Evolutionary conservation across 2,888 invertebrate genomes (phyloP).

Genomic region (Dioctria linearis): DNA sequence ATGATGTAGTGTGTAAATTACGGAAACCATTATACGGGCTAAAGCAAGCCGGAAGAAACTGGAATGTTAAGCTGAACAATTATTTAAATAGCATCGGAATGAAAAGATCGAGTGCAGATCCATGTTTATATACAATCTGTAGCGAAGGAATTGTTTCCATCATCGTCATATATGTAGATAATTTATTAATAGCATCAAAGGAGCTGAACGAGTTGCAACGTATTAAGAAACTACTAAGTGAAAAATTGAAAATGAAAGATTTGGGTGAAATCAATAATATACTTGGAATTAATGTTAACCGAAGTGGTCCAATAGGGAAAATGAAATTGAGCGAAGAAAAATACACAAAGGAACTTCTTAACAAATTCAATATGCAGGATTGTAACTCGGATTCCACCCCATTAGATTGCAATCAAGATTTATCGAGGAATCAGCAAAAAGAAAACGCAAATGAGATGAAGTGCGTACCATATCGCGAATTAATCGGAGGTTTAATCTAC

Average conservation of each 20-base stretch:
- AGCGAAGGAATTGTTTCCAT: neutral
- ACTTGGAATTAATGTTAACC: conserved; percentile 49
- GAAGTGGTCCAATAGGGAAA: neutral
- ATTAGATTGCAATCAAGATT: neutral
- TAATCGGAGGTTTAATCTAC: conserved; percentile 14
- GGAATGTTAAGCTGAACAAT: neutral
- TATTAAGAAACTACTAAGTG: conserved; percentile 27
- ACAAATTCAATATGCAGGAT: neutral
- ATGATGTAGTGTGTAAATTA: conserved; percentile 7
- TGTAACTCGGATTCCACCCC: neutral
- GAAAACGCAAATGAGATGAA: neutral
- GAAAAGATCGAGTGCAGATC: neutral
- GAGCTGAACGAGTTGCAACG: neutral
- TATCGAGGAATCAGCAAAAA: neutral
- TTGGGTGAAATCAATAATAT: conserved; percentile 47
- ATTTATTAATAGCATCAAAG: conserved; percentile 44
- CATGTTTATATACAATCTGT: neutral
- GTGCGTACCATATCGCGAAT: neutral
- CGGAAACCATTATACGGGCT: neutral
- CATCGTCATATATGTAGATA: conserved; percentile 47
- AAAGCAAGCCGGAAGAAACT: neutral
- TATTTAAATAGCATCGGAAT: conserved; percentile 21
- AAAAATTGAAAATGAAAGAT: conserved; percentile 52
- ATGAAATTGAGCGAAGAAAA: conserved; percentile 48
- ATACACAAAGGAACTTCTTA: neutral